Conservation (phyloP, 2,888 invertebrate genomes). For the Eilema depressum region DNA sequence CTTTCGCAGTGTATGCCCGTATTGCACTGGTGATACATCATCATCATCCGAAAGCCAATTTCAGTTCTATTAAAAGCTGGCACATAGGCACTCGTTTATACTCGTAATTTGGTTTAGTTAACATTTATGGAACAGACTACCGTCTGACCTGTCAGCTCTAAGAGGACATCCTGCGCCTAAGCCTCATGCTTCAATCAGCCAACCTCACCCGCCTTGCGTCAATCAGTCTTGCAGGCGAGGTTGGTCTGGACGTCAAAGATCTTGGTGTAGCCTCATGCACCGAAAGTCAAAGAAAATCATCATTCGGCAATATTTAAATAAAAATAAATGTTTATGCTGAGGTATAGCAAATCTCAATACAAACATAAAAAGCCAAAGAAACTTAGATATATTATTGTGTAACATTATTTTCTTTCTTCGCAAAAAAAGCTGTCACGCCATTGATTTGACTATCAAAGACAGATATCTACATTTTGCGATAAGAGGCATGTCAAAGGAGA, state of each 20-base stretch:
- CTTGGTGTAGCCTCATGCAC: no score
- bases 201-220: no score
- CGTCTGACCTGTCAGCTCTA: neutral
- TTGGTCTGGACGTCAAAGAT: no score
- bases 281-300: no score
- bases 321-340: neutral
- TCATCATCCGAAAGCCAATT: no score
- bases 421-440: neutral
- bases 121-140: neutral
- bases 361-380: neutral
- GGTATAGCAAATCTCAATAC: neutral
- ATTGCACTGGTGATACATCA: no score
- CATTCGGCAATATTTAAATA: neutral
- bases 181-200: neutral
- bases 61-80: neutral
- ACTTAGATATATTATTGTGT: neutral
- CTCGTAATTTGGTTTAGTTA: no score
- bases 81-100: neutral
- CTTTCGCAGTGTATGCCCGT: no score
- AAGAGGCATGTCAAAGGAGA: neutral
- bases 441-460: slow-evolving; percentile 11
- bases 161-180: neutral
- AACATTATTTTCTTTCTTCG: slow-evolving; percentile 8
- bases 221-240: neutral
- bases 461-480: slow-evolving; percentile 5